A percentile compares a stretch with the other conserved stretches of the same genome.
phyloP scores from a whole-genome alignment of 2,113 vertebrate genomes.

The Anhinga anhinga region DNA sequence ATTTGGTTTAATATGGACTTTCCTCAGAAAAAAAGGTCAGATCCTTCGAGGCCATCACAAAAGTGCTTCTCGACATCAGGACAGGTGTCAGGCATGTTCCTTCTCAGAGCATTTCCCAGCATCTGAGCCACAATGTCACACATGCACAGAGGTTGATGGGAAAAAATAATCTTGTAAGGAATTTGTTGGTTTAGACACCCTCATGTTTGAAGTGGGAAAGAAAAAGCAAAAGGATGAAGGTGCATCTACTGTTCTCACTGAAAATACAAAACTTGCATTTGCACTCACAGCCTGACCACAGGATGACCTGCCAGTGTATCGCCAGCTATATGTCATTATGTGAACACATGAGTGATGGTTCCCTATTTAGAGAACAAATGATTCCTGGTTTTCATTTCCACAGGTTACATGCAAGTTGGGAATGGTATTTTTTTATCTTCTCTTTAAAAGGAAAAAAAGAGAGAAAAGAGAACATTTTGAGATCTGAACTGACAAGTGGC shows the following conservation, averaged over 20 bases:
- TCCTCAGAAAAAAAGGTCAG: neutral
- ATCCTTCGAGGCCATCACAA: neutral
- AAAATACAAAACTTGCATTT: neutral
- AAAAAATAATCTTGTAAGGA: neutral
- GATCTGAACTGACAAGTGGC: neutral
- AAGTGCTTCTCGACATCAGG: neutral
- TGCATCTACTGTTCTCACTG: neutral
- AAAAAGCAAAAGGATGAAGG: neutral
- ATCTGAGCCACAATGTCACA: neutral
- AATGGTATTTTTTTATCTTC: constrained; percentile 33
- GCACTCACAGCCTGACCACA: neutral
- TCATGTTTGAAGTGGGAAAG: neutral
- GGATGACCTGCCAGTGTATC: neutral
- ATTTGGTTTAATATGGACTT: neutral
- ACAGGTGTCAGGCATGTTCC: rapidly evolving
- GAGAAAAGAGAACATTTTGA: constrained; percentile 14
- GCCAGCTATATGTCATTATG: neutral
- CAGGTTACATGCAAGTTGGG: neutral
- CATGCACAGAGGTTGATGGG: neutral
- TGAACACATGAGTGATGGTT: neutral
- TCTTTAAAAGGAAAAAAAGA: neutral
- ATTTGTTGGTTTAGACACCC: neutral
- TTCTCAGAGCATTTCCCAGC: neutral
- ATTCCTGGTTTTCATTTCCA: constrained; percentile 38
- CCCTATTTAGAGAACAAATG: neutral